Evolutionary conservation across 2,888 invertebrate genomes (phyloP).

Genomic region (Ichneumoninae sp.): DNA sequence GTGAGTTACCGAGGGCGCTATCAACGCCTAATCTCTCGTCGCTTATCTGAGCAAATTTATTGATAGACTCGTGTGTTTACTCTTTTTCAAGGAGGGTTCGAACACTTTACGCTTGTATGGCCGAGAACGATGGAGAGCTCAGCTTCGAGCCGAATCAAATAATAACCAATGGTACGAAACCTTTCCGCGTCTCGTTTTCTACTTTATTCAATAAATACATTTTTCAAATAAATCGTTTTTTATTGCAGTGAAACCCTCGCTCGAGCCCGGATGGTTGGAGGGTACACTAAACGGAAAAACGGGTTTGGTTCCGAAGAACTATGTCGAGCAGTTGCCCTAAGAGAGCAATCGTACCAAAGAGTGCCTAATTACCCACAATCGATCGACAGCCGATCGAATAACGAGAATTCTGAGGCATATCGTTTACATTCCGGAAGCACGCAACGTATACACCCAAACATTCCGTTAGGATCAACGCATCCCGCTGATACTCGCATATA

Average conservation of each 20-base stretch:
- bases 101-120: constrained; percentile 97
- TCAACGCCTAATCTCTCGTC: constrained; percentile 1
- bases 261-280: constrained; percentile 99
- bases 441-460: constrained; percentile 24
- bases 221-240: not conserved
- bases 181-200: not conserved
- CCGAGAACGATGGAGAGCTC: constrained; percentile 98
- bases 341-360: constrained; percentile 75
- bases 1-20: constrained; percentile 72
- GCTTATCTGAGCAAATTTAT: not conserved
- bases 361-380: constrained; percentile 69
- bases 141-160: constrained; percentile 99
- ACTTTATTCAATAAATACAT: not conserved
- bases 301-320: constrained; percentile 98
- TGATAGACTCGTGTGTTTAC: constrained; percentile 31
- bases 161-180: constrained; percentile 94
- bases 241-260: constrained; percentile 92
- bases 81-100: constrained; percentile 90
- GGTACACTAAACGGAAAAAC: constrained; percentile 96
- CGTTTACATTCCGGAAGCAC: constrained; percentile 65
- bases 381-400: constrained; percentile 44
- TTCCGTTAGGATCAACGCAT: constrained; percentile 48
- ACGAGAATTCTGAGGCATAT: constrained; percentile 59
- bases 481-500: constrained; percentile 54
- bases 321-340: constrained; percentile 94